phyloP scores from a whole-genome alignment of 2,113 vertebrate species.

The Python bivittatus region DNA sequence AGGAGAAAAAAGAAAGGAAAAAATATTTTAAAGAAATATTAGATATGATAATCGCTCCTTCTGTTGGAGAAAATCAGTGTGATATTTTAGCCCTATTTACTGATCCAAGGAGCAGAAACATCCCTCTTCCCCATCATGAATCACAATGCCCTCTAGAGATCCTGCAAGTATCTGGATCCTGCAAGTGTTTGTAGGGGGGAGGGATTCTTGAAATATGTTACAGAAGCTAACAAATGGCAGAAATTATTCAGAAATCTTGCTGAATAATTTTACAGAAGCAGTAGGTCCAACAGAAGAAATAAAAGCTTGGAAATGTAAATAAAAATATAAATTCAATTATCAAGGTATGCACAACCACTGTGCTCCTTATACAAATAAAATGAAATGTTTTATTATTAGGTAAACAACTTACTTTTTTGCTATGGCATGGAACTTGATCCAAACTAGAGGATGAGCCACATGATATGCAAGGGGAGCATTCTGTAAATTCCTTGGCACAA shows the following conservation, averaged over 20 bases:
- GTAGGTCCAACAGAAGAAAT: not conserved
- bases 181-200: not conserved
- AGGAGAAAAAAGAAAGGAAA: not conserved
- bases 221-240: not conserved
- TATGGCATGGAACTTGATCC: not conserved
- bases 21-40: not conserved
- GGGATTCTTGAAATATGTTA: not conserved
- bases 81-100: not conserved
- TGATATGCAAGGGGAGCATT: constrained; percentile 44
- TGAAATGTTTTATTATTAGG: not conserved
- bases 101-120: not conserved
- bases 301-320: not conserved
- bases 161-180: not conserved
- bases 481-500: constrained; percentile 39
- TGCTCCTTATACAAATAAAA: not conserved
- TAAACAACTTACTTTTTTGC: constrained; percentile 46
- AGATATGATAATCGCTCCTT: not conserved
- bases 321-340: not conserved
- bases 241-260: not conserved
- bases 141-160: not conserved
- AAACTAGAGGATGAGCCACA: constrained; percentile 18
- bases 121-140: not conserved
- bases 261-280: not conserved
- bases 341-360: not conserved
- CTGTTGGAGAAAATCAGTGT: not conserved